Evolutionary conservation across 1,140 invertebrate species (phyloP), one percentile per base, ranked within the genome.

Genomic region (Aplysia californica): DNA sequence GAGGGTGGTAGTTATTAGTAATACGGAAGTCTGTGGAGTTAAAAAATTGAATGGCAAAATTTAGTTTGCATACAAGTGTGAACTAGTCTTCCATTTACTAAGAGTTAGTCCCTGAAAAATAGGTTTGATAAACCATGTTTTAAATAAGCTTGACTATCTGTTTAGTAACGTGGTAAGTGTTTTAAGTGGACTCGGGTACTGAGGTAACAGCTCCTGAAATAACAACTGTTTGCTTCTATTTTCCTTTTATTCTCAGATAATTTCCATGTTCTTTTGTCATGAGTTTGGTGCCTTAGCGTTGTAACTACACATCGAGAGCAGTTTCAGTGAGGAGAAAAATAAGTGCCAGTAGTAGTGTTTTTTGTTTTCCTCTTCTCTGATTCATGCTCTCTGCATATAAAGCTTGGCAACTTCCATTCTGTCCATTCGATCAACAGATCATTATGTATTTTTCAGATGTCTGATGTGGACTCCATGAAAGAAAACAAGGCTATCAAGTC

Each of bases 391-490:
- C 10, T 10, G 3, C 23, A 33, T 66, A 35, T 66, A 66, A 15
- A 5, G 36, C 15, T 29, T 15, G 15, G 29, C 6, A 15, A 6
- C 38, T 5, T 68, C 44, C 29, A 21, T 29, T 68, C n/a, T n/a
- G n/a, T n/a, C n/a, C n/a, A n/a, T n/a, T n/a, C n/a, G n/a, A n/a
- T n/a, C n/a, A n/a, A n/a, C n/a, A n/a, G n/a, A n/a, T n/a, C n/a
- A n/a, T n/a, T n/a, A n/a, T n/a, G n/a, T n/a, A n/a, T 50, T 21
- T 70, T 1, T 21, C 2, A 72, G 70, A 61, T 72, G 4, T 72
- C 70, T 41, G 70, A 72, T 2, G n/a, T 58, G 4, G 69, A 71
- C 15, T 56, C 55, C 1, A 20, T 21, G 23, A 61, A 72, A 38
- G 70, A 72, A 58, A 72, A 72, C 23, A 72, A 61, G 38, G 2